Base-by-base conservation (phyloP, 1,140 invertebrate genomes). In the Manduca sexta region DNA sequence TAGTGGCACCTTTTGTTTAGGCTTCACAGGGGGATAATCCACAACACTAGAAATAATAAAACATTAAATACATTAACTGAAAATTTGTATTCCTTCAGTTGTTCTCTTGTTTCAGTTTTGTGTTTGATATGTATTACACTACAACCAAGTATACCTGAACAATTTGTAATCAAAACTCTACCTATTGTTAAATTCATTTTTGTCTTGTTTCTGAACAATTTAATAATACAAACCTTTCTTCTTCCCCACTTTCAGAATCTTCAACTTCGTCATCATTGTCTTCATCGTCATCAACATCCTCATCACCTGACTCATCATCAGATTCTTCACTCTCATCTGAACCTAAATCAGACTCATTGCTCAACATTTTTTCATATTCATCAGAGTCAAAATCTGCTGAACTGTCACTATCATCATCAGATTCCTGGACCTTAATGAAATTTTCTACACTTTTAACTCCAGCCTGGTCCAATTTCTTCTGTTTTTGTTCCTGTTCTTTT, bases 381-480 rank as follows among this genome's bases (percentile, higher is more conserved):
- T 80, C 76, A 34, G 78, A 82, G 52, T 79, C 70, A 72, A 82
- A 82, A 1, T 67, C 56, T 5, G 57, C 38, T 17, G 68, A 68
- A 37, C 69, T 69, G 31, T 76, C 75, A 63, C 65, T 67, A 8
- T 73, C 68, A 16, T 42, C 60, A 13, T 51, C 54, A 4, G 65
- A 51, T 10, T 56, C 49, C 15, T 53, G 46, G 16, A 82, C 39
- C 26, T 46, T 61, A 7, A 81, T 71, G 49, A 74, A 81, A 35
- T 77, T 56, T 45, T 73, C 61, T 30, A 51, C 43, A 29, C 49
- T 45, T 43, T 73, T 69, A 11, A 66, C 61, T 37, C 56, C 61
- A 17, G 53, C 49, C 12, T 61, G 48, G 60, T 72, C 66, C 15
- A 61, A 33, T 35, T 64, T 72, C 34, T 61, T 16, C 42, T 62